Conservation (phyloP, 2,888 invertebrate species). For the Acrocyrtus sp. region DNA sequence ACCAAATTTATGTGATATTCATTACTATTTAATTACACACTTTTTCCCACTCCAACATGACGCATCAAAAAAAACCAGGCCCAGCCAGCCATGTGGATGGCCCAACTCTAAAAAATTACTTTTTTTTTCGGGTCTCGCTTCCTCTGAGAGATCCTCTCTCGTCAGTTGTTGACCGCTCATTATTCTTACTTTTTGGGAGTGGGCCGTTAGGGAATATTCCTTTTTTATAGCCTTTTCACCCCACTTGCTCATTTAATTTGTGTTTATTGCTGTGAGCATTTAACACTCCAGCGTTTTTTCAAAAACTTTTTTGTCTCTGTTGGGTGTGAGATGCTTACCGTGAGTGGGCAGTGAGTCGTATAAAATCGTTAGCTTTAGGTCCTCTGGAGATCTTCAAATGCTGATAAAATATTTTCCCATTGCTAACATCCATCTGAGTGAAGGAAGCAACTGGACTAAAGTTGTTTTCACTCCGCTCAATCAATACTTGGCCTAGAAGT, state of each 20-base stretch:
- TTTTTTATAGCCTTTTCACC: background rate
- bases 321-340: constrained; percentile 59
- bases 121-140: too few species aligned
- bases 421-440: constrained; percentile 62
- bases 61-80: too few species aligned
- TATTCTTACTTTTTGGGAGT: too few species aligned
- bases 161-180: too few species aligned
- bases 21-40: too few species aligned
- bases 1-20: too few species aligned
- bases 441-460: constrained; percentile 57
- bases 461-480: constrained; percentile 57
- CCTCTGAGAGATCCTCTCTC: too few species aligned
- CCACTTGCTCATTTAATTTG: background rate
- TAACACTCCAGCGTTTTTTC: background rate
- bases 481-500: constrained; percentile 59
- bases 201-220: too few species aligned
- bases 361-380: constrained; percentile 56
- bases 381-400: constrained; percentile 58
- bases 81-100: too few species aligned
- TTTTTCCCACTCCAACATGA: too few species aligned
- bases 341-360: constrained; percentile 59
- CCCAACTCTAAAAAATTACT: too few species aligned
- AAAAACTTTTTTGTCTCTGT: background rate
- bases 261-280: background rate
- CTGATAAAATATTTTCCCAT: constrained; percentile 62